Base-by-base conservation (phyloP, 2,113 vertebrate genomes). In the Heterocephalus glaber region DNA sequence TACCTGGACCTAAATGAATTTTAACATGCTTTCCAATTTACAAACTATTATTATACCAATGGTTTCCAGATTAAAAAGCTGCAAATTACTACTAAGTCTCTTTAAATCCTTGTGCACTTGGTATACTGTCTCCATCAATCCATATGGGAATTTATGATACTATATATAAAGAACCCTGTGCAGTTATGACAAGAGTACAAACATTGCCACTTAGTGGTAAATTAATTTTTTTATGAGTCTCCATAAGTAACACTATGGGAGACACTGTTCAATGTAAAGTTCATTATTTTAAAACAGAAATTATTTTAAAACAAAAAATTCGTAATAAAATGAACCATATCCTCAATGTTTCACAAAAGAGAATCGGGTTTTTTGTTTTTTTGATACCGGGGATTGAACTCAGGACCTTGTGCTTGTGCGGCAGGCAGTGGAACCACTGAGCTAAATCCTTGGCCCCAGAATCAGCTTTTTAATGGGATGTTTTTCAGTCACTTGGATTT, bases 291-390 rank as follows among this genome's bases (percentile, higher is more conserved):
- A 86, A 92, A 96, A 79, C 14, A 72, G 72, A 26, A 6, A 76
- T 47, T 96, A 93, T 70, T 90, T 89, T 90, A 92, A 94, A 96
- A 80, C 19, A 72, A 93, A 77, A 89, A 81, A 95, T 44, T 96
- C 38, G 52, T n/a, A 93, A 83, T 81, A 83, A 94, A 95, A 76
- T 85, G 17, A 95, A 76, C n/a, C 85, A 84, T 33, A 47, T 83
- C 88, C 17, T 89, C 49, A 93, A 7, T 56, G 54, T 95, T 86
- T 14, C 60, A 89, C 11, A 96, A 93, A 96, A 94, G 7, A 56
- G 54, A 56, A 58, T 58, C 14, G 14, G 10, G 30, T 5, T 89
- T 89, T 86, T 83, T 68, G n/a, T n/a, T n/a, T n/a, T n/a, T n/a
- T n/a, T n/a, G n/a, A n/a, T n/a, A n/a, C n/a, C n/a, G n/a, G n/a